Conservation (phyloP, 2,113 vertebrate species). For the Sterna hirundo region DNA sequence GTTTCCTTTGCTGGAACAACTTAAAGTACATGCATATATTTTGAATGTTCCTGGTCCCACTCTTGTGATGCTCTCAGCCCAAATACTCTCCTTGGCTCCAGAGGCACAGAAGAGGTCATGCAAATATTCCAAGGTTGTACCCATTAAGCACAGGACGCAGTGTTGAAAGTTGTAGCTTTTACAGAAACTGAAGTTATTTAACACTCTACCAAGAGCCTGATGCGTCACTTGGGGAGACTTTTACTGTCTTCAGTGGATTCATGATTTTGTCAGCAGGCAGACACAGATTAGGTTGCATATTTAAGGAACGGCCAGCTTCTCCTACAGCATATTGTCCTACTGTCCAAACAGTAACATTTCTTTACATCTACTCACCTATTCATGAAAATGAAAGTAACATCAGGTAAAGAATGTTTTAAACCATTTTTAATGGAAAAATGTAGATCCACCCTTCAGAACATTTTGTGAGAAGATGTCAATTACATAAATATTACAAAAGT, state of each 20-base stretch:
- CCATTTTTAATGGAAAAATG: not conserved
- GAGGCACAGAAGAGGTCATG: not conserved
- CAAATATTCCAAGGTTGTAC: not conserved
- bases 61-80: constrained; percentile 8
- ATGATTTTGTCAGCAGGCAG: not conserved
- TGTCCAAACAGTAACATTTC: not conserved
- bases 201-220: not conserved
- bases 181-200: not conserved
- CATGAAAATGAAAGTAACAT: not conserved
- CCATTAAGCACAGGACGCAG: not conserved
- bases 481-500: not conserved
- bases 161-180: not conserved
- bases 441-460: not conserved
- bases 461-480: not conserved
- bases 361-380: not conserved
- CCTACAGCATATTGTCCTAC: not conserved
- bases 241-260: not conserved
- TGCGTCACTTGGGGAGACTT: not conserved
- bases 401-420: not conserved
- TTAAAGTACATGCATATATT: constrained; percentile 20
- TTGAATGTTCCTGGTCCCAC: not conserved
- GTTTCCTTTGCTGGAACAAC: constrained; percentile 47
- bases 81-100: not conserved
- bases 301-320: not conserved
- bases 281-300: not conserved